A percentile compares a stretch with the other conserved stretches of the same genome.
These are phyloP conservation scores for Nilaparvata lugens DNA, from an alignment of 1,140 invertebrate species.

Conservation along the genomic window DNA sequence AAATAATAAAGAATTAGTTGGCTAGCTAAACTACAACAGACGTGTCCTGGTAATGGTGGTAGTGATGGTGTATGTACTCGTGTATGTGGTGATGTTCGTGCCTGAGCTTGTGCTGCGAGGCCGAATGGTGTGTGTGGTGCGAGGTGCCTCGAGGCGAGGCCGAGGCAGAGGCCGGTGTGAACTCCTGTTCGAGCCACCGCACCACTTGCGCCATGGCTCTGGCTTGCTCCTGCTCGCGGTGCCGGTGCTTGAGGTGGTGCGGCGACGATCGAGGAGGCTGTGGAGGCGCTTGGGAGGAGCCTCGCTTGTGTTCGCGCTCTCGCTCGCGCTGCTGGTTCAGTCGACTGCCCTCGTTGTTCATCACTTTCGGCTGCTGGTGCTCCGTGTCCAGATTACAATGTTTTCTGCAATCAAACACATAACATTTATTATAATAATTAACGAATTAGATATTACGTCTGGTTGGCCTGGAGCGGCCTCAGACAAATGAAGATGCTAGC, in stretches of 20 bases:
- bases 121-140: not conserved
- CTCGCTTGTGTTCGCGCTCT: slow-evolving; percentile 21
- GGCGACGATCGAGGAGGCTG: slow-evolving; percentile 32
- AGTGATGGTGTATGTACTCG: slow-evolving; percentile 75
- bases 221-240: slow-evolving; percentile 55
- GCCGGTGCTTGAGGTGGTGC: slow-evolving; percentile 54
- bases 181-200: slow-evolving; percentile 47
- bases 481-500: no score
- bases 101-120: slow-evolving; percentile 29
- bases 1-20: no score
- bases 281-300: slow-evolving; percentile 30
- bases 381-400: not conserved
- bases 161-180: slow-evolving; percentile 28
- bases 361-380: not conserved
- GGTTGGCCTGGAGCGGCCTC: no score
- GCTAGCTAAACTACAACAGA: slow-evolving; percentile 29
- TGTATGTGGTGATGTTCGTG: slow-evolving; percentile 61
- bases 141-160: slow-evolving; percentile 10
- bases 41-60: slow-evolving; percentile 59
- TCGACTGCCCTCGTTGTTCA: slow-evolving; percentile 8
- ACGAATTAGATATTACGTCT: no score
- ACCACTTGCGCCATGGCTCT: slow-evolving; percentile 58
- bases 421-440: no score
- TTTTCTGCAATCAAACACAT: not conserved
- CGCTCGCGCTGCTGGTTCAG: slow-evolving; percentile 25